Evolutionary conservation across 2,797 vertebrate species (phyloP).

Genomic region (Adrianichthys oophorus): DNA sequence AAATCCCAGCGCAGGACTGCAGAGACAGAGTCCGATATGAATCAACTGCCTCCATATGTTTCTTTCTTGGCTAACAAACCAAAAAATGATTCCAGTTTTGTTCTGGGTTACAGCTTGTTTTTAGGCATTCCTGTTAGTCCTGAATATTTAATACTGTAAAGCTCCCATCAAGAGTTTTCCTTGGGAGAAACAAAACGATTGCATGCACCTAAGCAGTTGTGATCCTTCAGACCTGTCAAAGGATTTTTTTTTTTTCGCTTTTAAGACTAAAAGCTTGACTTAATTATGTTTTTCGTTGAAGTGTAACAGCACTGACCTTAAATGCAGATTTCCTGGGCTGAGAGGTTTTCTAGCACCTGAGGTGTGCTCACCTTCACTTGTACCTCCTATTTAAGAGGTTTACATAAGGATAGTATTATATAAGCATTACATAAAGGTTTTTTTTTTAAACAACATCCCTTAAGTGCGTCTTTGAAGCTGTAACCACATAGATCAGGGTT

Average conservation of each 20-base stretch:
- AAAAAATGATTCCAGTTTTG: constrained; percentile 2
- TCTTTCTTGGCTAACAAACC: constrained; percentile 6
- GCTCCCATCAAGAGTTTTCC: not conserved
- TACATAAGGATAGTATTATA: constrained; percentile 13
- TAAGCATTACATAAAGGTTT: constrained; percentile 4
- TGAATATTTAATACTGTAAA: not conserved
- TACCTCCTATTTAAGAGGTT: constrained; percentile 3
- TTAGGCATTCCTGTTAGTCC: not conserved
- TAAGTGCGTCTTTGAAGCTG: constrained; percentile 1
- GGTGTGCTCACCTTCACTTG: constrained; percentile 7
- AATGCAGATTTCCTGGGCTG: not conserved
- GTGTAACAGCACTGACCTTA: not conserved
- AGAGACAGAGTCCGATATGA: constrained; percentile 42
- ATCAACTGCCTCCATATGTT: constrained; percentile 31
- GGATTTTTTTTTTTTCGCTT: not conserved
- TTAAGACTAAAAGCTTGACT: not conserved
- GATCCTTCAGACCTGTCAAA: not conserved
- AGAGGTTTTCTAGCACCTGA: not conserved
- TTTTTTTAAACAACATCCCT: constrained; percentile 2
- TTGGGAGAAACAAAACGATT: not conserved
- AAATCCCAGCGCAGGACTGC: constrained; percentile 46
- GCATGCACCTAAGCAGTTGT: not conserved
- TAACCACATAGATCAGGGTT: not conserved
- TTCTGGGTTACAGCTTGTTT: constrained; percentile 2
- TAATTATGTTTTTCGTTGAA: constrained; percentile 1